Percentiles rank a stretch among this genome's conserved stretches.
phyloP scores from a whole-genome alignment of 1,140 invertebrate species.

The Drosophila santomea region DNA sequence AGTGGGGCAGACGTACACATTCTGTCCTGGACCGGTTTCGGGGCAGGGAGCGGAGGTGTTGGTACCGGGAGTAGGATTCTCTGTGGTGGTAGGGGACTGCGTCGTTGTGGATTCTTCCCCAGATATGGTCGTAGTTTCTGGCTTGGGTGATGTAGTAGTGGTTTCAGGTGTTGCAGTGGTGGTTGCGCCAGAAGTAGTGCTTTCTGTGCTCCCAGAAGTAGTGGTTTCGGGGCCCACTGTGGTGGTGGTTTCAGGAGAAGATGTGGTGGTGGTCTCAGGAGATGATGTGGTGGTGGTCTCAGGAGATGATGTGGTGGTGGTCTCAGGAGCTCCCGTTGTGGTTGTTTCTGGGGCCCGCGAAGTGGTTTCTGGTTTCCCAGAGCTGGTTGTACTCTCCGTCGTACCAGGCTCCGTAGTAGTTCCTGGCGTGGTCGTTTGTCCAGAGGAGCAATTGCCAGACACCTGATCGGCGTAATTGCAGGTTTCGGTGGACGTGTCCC shows the following conservation, averaged over 20 bases:
- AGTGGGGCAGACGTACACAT: constrained; percentile 90
- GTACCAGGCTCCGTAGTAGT: constrained; percentile 12
- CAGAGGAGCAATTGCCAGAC: constrained; percentile 70
- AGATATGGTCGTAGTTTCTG: constrained; percentile 40
- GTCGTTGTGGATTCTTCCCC: constrained; percentile 37
- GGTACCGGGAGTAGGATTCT: constrained; percentile 15
- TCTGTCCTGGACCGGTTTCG: constrained; percentile 88
- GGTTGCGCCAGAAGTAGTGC: constrained; percentile 13
- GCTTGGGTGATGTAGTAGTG: constrained; percentile 3
- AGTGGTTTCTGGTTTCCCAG: constrained; percentile 27
- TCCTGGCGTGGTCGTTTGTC: constrained; percentile 49
- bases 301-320: constrained; percentile 18
- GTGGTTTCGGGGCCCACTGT: constrained; percentile 52
- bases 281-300: constrained; percentile 1
- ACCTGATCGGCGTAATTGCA: constrained; percentile 87
- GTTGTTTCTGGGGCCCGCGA: constrained; percentile 45
- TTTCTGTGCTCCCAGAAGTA: too few species aligned
- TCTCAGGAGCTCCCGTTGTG: constrained; percentile 1
- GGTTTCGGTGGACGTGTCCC: constrained; percentile 86
- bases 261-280: constrained; percentile 35
- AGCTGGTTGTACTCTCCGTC: constrained; percentile 6
- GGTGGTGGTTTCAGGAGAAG: constrained; percentile 67
- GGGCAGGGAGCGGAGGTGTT: constrained; percentile 85
- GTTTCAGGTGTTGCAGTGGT: constrained; percentile 9
- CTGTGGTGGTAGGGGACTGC: constrained; percentile 42